Evolutionary conservation across 2,888 invertebrate genomes (phyloP).

Genomic region (Hemicrepidius hirtus): DNA sequence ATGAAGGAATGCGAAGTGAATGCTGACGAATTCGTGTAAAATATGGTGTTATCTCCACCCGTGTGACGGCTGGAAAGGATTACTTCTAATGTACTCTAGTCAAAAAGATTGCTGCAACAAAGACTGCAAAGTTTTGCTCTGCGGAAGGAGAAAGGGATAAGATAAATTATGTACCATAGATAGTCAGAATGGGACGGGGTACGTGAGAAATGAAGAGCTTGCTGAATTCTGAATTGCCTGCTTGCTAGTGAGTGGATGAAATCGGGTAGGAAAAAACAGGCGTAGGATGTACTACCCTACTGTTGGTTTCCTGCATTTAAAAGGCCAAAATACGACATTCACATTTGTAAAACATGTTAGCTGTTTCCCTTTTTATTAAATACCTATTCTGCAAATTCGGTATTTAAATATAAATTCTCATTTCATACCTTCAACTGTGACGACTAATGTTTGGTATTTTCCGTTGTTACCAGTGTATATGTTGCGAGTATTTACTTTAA

Average conservation of each 20-base stretch:
- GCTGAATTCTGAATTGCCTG: slow-evolving; percentile 33
- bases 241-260: slow-evolving; percentile 22
- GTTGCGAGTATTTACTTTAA: not conserved
- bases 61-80: slow-evolving; percentile 19
- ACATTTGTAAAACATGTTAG: no score
- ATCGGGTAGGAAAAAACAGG: slow-evolving; percentile 1
- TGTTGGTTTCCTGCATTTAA: not conserved
- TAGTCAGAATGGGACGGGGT: slow-evolving; percentile 23
- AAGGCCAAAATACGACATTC: no score
- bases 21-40: slow-evolving; percentile 25
- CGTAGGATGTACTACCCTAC: not conserved
- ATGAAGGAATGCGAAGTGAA: slow-evolving; percentile 28
- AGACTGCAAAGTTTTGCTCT: slow-evolving; percentile 29
- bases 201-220: slow-evolving; percentile 31
- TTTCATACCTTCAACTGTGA: not conserved
- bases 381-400: not conserved
- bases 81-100: slow-evolving; percentile 28
- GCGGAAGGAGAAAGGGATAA: slow-evolving; percentile 26
- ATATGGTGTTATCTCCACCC: slow-evolving; percentile 25
- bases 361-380: not conserved
- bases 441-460: not conserved
- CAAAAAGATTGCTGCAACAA: slow-evolving; percentile 23
- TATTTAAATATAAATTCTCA: no score
- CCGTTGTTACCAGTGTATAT: not conserved
- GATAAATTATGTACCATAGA: slow-evolving; percentile 43